Base-by-base conservation (phyloP, 2,797 vertebrate species). In the Cirrhinus molitorella region DNA sequence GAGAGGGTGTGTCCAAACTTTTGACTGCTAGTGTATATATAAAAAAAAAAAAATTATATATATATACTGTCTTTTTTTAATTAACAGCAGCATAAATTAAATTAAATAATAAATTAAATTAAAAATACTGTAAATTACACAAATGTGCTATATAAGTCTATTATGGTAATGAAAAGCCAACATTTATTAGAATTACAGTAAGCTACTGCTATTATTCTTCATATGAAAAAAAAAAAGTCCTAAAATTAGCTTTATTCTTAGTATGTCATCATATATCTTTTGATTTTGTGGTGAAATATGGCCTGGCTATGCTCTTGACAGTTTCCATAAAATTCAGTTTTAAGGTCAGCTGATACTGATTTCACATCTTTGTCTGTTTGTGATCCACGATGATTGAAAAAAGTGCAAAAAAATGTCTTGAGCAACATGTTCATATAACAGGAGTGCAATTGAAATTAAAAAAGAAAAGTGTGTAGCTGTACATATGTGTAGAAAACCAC, bases 401-500 rank as follows among this genome's bases (percentile, higher is more conserved):
- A 21, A 31, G 40, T 63, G 25, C 17, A 21, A 34, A 53, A 34
- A 31, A 67, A n/a, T n/a, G n/a, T n/a, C n/a, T n/a, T n/a, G n/a
- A n/a, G n/a, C n/a, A n/a, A n/a, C n/a, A n/a, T n/a, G n/a, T n/a
- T n/a, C n/a, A n/a, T n/a, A n/a, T n/a, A n/a, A n/a, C 34, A 71
- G 19, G 55, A 70, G 65, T n/a, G 57, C 66, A 63, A 49, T 70
- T 51, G 65, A 61, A n/a, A n/a, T n/a, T n/a, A n/a, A n/a, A n/a
- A n/a, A 61, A 80, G 49, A 19, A 61, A 23, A 81, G 78, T 49
- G 6, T 81, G 53, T 81, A 51, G 34, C 83, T 70, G 73, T 77
- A 47, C 79, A 72, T 81, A 45, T 84, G 40, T 77, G 28, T 71
- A 74, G 49, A 40, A 61, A 45, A 63, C 63, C 8, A 68, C 31